Base-by-base conservation (phyloP, 35 echinoderm and acorn worm species). In the Hemicentrotus pulcherrimus region DNA sequence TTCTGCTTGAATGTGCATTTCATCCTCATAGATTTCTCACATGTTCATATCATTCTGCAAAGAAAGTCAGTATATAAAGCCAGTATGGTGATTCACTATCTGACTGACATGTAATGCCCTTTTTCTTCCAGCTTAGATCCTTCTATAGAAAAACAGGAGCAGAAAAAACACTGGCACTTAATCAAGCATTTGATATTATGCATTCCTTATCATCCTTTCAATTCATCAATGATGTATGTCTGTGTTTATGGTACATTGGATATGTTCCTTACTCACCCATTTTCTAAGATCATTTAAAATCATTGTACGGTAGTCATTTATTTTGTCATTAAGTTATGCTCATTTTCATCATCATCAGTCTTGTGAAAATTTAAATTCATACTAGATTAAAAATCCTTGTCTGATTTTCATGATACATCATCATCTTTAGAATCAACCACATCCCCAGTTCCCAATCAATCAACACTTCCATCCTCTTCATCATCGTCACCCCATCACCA, bases 291-390 rank as follows among this genome's bases (percentile, higher is more conserved):
- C 19, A 28, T 78, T 78, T 78, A 78, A 78, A 78, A 78, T 78
- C 28, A 78, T 78, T 78, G 19, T n/a, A n/a, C n/a, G n/a, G n/a
- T 59, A 59, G 16, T 22, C 19, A 78, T 78, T 2, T 28, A 78
- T 78, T 4, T 78, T 78, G 19, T 78, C 19, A 95, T 50, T 41
- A 95, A 86, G 91, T 86, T 45, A 89, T 32, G 22, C 91, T 89
- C 86, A 95, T 91, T 35, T 9, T 50, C 94, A 89, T 48, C 46
- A 46, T 95, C 86, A 88, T 6, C 94, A 95, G 47, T 19, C 50
- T 95, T 70, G 31, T 95, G 2, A 88, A 91, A 4, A 95, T 95
- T 3, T 41, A 41, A 41, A 41, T 41, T 41, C 3, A 41, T 41
- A 3, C 35, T 41, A 3, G 35, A 41, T 41, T 0, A 41, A 41